Evolutionary conservation across 1,140 invertebrate species (phyloP).

Genomic region (Conopomorpha cramerella): DNA sequence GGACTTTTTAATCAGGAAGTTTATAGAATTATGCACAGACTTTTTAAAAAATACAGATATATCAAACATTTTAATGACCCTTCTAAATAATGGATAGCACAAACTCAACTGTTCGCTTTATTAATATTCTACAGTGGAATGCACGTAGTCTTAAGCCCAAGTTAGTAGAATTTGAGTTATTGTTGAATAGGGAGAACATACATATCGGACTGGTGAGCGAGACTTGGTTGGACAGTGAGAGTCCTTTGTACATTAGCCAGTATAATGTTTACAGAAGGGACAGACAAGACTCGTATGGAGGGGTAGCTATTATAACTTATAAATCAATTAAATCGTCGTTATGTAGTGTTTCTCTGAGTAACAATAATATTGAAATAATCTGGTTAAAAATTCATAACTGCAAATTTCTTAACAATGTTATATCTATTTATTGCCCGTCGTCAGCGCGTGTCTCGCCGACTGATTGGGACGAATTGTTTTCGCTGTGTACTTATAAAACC

Average conservation of each 20-base stretch:
- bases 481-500: background rate
- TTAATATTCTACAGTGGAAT: background rate
- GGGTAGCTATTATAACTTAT: background rate
- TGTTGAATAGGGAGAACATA: background rate
- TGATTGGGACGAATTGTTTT: background rate
- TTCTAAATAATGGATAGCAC: background rate
- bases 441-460: background rate
- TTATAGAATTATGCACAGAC: background rate
- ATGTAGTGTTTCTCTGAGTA: background rate
- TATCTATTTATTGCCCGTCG: constrained; percentile 3
- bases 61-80: background rate
- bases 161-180: background rate
- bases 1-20: background rate
- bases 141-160: background rate
- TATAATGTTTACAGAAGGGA: constrained; percentile 3
- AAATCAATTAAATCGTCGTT: constrained; percentile 1
- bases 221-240: constrained; percentile 1
- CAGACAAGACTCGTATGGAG: background rate
- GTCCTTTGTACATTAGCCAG: background rate
- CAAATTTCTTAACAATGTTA: background rate
- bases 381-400: constrained; percentile 1
- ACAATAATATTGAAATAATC: background rate
- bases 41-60: background rate
- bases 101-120: background rate
- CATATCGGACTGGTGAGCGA: background rate